Evolutionary conservation across 2,797 vertebrate species (phyloP).

Genomic region (Triplophysa bombifrons): DNA sequence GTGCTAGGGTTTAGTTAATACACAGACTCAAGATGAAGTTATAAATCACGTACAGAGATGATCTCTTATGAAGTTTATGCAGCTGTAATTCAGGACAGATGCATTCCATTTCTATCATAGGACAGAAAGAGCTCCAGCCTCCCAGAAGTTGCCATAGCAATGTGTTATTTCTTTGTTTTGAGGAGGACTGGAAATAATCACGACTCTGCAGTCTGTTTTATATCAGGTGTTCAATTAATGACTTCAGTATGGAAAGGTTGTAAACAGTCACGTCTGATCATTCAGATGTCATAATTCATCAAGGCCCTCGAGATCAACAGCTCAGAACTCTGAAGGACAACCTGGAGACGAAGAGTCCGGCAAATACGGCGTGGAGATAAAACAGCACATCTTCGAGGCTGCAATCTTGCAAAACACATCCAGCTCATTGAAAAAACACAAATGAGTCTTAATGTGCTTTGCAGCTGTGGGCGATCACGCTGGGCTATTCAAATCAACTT

Average conservation of each 20-base stretch:
- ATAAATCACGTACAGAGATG: constrained; percentile 34
- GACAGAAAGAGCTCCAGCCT: constrained; percentile 70
- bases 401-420: constrained; percentile 79
- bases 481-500: constrained; percentile 84
- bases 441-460: constrained; percentile 84
- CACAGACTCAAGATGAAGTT: constrained; percentile 20
- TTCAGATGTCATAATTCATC: constrained; percentile 68
- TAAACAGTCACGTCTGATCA: constrained; percentile 66
- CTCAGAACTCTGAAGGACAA: constrained; percentile 20
- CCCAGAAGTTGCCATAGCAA: constrained; percentile 68
- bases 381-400: constrained; percentile 62
- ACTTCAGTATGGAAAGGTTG: constrained; percentile 68
- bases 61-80: constrained; percentile 9
- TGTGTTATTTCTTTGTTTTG: constrained; percentile 65
- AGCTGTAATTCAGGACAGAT: constrained; percentile 41
- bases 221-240: constrained; percentile 69
- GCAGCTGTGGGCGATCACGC: constrained; percentile 80
- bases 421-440: constrained; percentile 80
- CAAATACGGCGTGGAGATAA: constrained; percentile 29
- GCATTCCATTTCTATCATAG: constrained; percentile 28
- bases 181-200: constrained; percentile 71
- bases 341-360: constrained; percentile 1
- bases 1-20: background rate
- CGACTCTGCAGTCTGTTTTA: constrained; percentile 65
- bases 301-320: constrained; percentile 51